Conservation (phyloP, 2,888 invertebrate genomes). For the Conistra vaccinii region DNA sequence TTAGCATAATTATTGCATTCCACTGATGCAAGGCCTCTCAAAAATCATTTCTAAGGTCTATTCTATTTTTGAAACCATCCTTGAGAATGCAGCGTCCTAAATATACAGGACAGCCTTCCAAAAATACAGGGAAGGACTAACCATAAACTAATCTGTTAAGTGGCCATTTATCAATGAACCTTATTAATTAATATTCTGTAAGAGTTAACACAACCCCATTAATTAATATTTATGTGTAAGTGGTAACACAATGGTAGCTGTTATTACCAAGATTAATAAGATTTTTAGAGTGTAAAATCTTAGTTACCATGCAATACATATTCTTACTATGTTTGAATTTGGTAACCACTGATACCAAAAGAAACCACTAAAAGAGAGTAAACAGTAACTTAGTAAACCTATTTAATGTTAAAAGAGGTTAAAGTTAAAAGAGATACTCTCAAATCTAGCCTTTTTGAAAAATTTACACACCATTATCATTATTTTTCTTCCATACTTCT, state of each 20-base stretch:
- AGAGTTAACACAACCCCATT: no score
- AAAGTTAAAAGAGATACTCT: background rate
- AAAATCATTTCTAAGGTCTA: no score
- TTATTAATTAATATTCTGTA: background rate
- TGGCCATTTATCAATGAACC: no score
- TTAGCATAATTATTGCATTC: background rate
- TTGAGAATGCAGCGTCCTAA: background rate
- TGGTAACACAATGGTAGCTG: background rate
- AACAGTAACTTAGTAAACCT: background rate
- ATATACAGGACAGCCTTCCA: background rate
- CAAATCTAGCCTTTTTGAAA: background rate
- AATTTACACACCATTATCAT: background rate
- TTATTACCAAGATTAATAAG: slow-evolving; percentile 6
- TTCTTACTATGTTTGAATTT: background rate
- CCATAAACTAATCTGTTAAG: background rate
- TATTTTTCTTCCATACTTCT: background rate
- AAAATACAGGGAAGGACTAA: background rate
- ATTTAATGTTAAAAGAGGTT: background rate
- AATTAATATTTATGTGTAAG: background rate
- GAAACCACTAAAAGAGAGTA: background rate
- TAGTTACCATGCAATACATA: background rate
- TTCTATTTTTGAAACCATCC: background rate
- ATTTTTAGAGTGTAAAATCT: background rate
- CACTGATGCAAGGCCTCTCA: background rate
- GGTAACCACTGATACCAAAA: background rate